Base-by-base conservation (phyloP, 2,113 vertebrate species). In the Lamprologus sp. region DNA sequence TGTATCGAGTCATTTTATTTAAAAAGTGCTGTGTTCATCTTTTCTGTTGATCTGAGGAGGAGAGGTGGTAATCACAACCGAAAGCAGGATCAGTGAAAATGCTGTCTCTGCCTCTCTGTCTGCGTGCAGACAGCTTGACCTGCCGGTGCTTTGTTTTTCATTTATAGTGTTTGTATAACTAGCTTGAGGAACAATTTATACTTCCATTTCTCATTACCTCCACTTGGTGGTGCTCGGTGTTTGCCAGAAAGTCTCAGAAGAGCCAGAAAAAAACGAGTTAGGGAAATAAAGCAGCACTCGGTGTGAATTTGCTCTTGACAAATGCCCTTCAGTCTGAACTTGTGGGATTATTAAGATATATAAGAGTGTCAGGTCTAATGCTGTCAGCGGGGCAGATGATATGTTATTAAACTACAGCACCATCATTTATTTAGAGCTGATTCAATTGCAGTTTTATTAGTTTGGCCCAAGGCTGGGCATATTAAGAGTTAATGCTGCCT, bases 391-490 rank as follows among this genome's bases (percentile, higher is more conserved):
- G 26, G 92, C 87, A 91, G 90, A 83, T 93, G 95, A 94, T 93
- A 90, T 94, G 89, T 96, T 93, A 95, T 95, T 95, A 95, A 96
- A 96, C 95, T 92, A 87, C 51, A 85, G 93, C 90, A 81, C 93
- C 93, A 96, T 96, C 94, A 96, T 95, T 97, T 97, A 97, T 97
- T 97, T 96, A 96, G 93, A 92, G 90, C 90, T 93, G 95, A 97
- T 97, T 96, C 95, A 92, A 96, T 97, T 96, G 95, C 88, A 92
- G 84, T 88, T 93, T 96, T 96, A 97, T 97, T 97, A 96, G 96
- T 97, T 96, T 96, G 91, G 96, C 97, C 94, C 85, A 88, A 93
- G 96, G 95, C 95, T 90, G 89, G 0, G 3, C 87, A 88, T 94
- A 94, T 96, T 96, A 96, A 92, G 94, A 96, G 93, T 92, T 97